These are phyloP conservation scores for Thereuonema tuberculata DNA, from an alignment of 1,140 invertebrate species.

Conservation along the genomic window DNA sequence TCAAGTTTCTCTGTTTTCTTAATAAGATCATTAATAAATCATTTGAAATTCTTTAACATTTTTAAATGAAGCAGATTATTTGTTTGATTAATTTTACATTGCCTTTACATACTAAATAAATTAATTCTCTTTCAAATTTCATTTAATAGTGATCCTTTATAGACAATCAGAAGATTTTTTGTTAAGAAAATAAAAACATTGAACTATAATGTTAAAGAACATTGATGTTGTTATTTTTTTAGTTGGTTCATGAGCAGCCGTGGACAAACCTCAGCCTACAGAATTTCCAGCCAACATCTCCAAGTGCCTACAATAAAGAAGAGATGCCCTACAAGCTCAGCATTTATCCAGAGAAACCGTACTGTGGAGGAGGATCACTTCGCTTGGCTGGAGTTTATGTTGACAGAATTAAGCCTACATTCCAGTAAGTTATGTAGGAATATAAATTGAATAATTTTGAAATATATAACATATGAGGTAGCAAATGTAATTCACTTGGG, in stretches of 20 bases:
- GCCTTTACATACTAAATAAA: too few species aligned
- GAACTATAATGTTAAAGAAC: conserved; percentile 9
- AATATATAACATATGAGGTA: too few species aligned
- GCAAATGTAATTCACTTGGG: too few species aligned
- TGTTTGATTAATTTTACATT: too few species aligned
- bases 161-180: too few species aligned
- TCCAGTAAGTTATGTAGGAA: not conserved
- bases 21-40: too few species aligned
- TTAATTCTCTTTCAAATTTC: too few species aligned
- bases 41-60: too few species aligned
- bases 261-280: conserved; percentile 41
- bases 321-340: not conserved
- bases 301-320: conserved; percentile 15
- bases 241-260: conserved; percentile 21
- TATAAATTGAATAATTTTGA: too few species aligned
- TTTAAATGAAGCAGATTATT: too few species aligned
- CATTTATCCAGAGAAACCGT: conserved; percentile 26
- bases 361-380: conserved; percentile 28
- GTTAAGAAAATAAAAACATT: not conserved
- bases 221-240: conserved; percentile 8
- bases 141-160: too few species aligned
- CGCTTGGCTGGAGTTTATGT: not conserved
- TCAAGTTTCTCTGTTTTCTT: too few species aligned
- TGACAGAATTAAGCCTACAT: not conserved
- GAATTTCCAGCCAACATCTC: conserved; percentile 35